Conservation (phyloP, 1,140 invertebrate genomes). For the Asbolus verrucosus region DNA sequence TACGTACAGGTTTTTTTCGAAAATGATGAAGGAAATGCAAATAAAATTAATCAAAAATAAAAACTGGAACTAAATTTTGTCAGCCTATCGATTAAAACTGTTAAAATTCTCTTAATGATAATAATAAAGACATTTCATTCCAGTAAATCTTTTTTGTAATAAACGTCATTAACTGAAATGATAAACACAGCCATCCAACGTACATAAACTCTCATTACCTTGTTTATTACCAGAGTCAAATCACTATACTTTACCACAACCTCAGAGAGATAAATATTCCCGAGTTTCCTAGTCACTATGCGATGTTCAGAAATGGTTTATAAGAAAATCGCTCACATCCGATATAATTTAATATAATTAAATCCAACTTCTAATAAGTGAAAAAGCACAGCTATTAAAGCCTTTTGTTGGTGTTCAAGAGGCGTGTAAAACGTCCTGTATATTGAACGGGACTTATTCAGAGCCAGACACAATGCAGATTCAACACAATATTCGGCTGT, state of each 20-base stretch:
- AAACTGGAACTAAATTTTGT: no score
- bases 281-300: background rate
- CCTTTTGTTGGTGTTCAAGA: constrained; percentile 25
- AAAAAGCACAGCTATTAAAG: constrained; percentile 22
- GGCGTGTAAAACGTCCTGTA: constrained; percentile 26
- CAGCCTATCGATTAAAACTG: no score
- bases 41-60: no score
- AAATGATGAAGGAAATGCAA: no score
- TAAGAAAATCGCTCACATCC: constrained; percentile 34
- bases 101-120: no score
- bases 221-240: constrained; percentile 13
- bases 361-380: constrained; percentile 29
- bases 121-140: no score
- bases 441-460: constrained; percentile 35
- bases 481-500: constrained; percentile 16
- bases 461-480: constrained; percentile 7
- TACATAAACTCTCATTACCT: no score
- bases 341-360: constrained; percentile 22
- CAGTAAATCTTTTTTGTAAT: no score
- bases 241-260: constrained; percentile 2
- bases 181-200: no score
- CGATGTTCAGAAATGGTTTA: constrained; percentile 5
- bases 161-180: no score
- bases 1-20: no score
- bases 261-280: constrained; percentile 7